Base-by-base conservation (phyloP, 2,797 vertebrate species). In the Malurus splendens region DNA sequence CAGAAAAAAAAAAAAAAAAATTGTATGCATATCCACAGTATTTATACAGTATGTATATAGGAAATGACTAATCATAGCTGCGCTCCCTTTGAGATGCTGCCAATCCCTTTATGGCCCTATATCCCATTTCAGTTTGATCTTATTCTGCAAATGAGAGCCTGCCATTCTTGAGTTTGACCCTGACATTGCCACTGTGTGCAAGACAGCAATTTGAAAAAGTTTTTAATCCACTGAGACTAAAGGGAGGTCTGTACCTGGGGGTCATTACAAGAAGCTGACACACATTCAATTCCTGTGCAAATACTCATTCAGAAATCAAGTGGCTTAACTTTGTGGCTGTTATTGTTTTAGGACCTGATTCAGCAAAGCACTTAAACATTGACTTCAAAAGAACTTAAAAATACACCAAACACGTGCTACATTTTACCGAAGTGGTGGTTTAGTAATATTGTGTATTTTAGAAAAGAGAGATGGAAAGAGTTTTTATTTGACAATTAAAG, bases 41-140 rank as follows among this genome's bases (percentile, higher is more conserved):
- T 4, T 75, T 24, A 67, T 32, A 44, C 4, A 19, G 3, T 45
- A 70, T 36, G 56, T 42, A 39, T 72, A 75, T 87, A 89, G 89
- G 92, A 95, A 94, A 93, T 86, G 50, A 94, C 50, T 93, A 87
- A 94, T 87, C 87, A 87, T 73, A 87, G 80, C 82, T 74, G 67
- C 55, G 71, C 27, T 54, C 48, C 70, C 87, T 94, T 90, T 93
- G 92, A 93, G 85, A 76, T 38, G 74, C 50, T 95, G 95, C 95
- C 90, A 90, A 70, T 30, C 77, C 64, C 28, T 86, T 92, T 73
- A 84, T 61, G 32, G 60, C 51, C 48, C 51, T 50, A 38, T 61
- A 89, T 89, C 74, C 66, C 60, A 10, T 86, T 87, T 90, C 89
- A 82, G 80, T 86, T 93, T 90, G 74, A 84, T 89, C 89, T 86